Conservation (phyloP, 2,113 vertebrate genomes). For the Phrynosoma blainvillii region DNA sequence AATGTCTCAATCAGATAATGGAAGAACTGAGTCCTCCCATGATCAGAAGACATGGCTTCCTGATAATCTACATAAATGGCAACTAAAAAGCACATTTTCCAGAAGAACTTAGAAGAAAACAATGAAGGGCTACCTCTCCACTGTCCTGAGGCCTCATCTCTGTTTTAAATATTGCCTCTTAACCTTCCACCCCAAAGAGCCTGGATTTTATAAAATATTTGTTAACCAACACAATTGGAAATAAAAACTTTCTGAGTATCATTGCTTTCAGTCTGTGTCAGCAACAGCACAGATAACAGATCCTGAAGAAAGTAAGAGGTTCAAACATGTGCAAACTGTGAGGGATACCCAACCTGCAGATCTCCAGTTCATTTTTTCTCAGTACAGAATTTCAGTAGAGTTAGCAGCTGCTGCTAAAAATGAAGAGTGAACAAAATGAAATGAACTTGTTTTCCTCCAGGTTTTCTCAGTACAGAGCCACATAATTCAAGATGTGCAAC, state of each 20-base stretch:
- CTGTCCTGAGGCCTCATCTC: background rate
- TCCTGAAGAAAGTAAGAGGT: background rate
- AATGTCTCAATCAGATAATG: background rate
- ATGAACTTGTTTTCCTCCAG: background rate
- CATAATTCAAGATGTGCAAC: background rate
- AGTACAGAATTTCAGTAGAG: slow-evolving; percentile 13
- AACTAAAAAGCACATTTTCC: background rate
- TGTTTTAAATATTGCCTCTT: background rate
- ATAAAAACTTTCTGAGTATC: background rate
- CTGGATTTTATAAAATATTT: background rate
- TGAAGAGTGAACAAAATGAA: background rate
- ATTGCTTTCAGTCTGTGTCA: background rate
- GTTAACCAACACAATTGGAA: background rate
- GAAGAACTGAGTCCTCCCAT: background rate
- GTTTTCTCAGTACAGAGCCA: slow-evolving; percentile 1
- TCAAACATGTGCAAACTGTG: background rate
- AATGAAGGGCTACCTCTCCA: background rate
- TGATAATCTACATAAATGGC: background rate
- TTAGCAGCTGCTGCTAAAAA: background rate
- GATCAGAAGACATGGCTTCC: background rate
- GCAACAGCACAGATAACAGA: background rate
- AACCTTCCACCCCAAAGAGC: background rate
- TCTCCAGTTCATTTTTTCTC: background rate
- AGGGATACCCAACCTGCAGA: background rate
- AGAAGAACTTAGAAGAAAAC: background rate